Evolutionary conservation across 1,140 invertebrate genomes (phyloP), one percentile per base, ranked within the genome.

Genomic region (Sipha flava): DNA sequence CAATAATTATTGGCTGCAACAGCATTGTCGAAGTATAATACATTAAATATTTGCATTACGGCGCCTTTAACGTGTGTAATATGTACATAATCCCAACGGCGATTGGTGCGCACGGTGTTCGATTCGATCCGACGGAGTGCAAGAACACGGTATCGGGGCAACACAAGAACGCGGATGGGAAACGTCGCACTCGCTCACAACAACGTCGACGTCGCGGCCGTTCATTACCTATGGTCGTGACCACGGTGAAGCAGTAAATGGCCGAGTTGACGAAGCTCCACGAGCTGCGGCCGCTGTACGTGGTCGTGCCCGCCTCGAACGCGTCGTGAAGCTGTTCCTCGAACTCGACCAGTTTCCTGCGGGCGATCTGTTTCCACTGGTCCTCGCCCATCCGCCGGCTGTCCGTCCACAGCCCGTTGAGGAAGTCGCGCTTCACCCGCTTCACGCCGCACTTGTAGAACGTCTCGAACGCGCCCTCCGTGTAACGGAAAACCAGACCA

Each of bases 221-320:
- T n/a, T n/a, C n/a, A 66, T 66, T 66, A 97, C 95, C 96, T 87
- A 98, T 98, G 26, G 96, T 98, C 18, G 96, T 96, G 82, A 97
- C 89, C 81, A 98, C 89, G 73, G 95, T 97, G 82, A 96, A 87
- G 84, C 93, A 95, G 87, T 95, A 98, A 80, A 97, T 91, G 77
- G 98, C 89, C 0, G 95, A 92, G 85, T 97, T 97, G 85, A 95
- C 89, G 86, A 97, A 97, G 82, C 91, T 95, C 95, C 96, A 98
- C 14, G 92, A 91, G 82, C 90, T 91, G 82, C 92, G 90, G 5
- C 93, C 94, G 59, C 93, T 94, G 83, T 94, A 94, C 1, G 90
- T 89, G 26, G 90, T 90, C 16, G 94, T 88, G 0, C 93, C 94
- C 9, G 93, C 90, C 82, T 95, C 93, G 82, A 93, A 92, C 10